These are phyloP conservation scores for Zaprionus davidi DNA, from an alignment of 1,140 invertebrate species.

Conservation along the genomic window DNA sequence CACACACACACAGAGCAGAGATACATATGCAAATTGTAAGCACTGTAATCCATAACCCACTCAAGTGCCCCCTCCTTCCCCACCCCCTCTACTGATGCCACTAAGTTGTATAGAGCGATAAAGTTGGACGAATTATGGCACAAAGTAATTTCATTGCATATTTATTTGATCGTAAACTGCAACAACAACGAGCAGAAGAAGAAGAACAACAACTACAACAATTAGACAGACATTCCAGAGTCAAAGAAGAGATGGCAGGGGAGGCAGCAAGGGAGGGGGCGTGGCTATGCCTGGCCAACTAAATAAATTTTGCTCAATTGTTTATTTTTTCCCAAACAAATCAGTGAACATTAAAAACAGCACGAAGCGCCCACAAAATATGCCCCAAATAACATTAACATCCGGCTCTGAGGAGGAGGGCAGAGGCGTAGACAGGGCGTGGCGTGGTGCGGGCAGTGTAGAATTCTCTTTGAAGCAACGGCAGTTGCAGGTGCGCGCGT, in stretches of 20 bases:
- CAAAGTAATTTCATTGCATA: slow-evolving; percentile 68
- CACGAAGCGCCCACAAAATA: slow-evolving; percentile 47
- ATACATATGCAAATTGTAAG: slow-evolving; percentile 59
- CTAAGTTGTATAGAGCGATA: slow-evolving; percentile 40
- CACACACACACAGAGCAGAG: slow-evolving; percentile 34
- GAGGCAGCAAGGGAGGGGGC: neutral
- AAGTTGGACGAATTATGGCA: slow-evolving; percentile 67
- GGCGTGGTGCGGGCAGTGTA: neutral
- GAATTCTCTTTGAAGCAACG: slow-evolving; percentile 20
- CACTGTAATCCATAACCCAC: neutral
- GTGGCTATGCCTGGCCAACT: slow-evolving; percentile 46
- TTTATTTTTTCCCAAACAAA: slow-evolving; percentile 80
- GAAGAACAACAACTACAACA: slow-evolving; percentile 23
- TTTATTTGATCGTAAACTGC: slow-evolving; percentile 69
- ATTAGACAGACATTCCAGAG: slow-evolving; percentile 50
- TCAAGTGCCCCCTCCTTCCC: neutral
- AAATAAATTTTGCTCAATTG: slow-evolving; percentile 77
- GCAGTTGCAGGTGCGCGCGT: slow-evolving; percentile 23
- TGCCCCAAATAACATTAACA: slow-evolving; percentile 75
- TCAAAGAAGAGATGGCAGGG: slow-evolving; percentile 6
- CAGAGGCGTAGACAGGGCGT: neutral
- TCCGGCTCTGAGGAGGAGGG: slow-evolving; percentile 43
- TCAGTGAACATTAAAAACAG: slow-evolving; percentile 75
- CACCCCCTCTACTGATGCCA: neutral
- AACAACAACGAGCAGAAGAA: slow-evolving; percentile 3